phyloP scores from a whole-genome alignment of 2,797 vertebrate species.

The Neomorphus geoffroyi region DNA sequence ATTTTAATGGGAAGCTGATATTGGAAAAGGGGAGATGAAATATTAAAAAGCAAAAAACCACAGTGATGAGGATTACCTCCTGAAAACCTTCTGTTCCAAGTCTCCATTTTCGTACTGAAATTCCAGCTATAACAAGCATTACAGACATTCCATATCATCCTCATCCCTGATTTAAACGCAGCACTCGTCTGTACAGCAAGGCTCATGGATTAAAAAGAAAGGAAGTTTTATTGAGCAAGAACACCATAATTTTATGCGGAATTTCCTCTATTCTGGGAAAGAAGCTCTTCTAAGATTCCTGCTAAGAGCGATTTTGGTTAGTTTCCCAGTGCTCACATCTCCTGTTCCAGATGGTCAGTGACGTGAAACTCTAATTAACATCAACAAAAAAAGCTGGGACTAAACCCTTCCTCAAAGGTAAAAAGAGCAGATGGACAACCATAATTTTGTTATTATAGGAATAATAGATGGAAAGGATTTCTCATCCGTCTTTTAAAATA shows the following conservation, averaged over 20 bases:
- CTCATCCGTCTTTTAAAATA: neutral
- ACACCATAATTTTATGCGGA: neutral
- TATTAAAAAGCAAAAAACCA: neutral
- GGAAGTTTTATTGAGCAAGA: neutral
- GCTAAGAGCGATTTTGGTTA: constrained; percentile 49
- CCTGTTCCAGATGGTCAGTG: constrained; percentile 63
- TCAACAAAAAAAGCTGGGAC: constrained; percentile 51
- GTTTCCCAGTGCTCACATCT: constrained; percentile 43
- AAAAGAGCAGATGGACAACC: constrained; percentile 60
- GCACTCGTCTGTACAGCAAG: neutral
- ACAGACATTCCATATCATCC: neutral
- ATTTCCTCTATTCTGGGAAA: constrained; percentile 16
- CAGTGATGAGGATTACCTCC: neutral
- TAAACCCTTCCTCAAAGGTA: constrained; percentile 62
- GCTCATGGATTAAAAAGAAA: neutral
- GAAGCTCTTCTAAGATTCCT: constrained; percentile 21
- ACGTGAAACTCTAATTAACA: constrained; percentile 60
- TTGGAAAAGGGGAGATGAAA: neutral
- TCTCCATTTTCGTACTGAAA: constrained; percentile 21
- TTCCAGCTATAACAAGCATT: constrained; percentile 2
- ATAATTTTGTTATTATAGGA: constrained; percentile 49
- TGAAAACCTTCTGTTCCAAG: neutral
- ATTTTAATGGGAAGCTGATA: neutral
- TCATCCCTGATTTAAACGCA: neutral
- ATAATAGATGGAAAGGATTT: constrained; percentile 18